Percentiles rank a stretch among this genome's conserved stretches.
Evolutionary conservation across 2,113 vertebrate species (phyloP).

Genomic region (Sterrhoptilus dennistouni): DNA sequence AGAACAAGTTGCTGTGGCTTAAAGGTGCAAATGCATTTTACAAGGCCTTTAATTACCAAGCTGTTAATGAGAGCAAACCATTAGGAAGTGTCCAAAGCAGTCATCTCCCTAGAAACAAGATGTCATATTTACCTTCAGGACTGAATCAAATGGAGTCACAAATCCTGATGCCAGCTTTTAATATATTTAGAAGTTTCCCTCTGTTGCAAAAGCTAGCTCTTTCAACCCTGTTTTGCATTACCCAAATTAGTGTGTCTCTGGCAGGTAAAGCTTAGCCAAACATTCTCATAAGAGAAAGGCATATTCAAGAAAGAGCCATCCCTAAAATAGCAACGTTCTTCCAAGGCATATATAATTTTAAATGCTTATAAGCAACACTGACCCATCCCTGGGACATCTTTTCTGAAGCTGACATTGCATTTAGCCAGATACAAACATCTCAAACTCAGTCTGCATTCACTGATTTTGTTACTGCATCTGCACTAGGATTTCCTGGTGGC

Average conservation of each 20-base stretch:
- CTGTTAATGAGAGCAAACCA: background rate
- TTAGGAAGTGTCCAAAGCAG: background rate
- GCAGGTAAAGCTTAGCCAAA: background rate
- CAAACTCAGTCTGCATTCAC: background rate
- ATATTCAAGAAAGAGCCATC: background rate
- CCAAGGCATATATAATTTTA: background rate
- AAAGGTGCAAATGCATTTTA: constrained; percentile 26
- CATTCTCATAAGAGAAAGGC: background rate
- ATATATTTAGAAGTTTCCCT: background rate
- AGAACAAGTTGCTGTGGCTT: background rate
- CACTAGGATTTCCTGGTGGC: background rate
- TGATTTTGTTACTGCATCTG: background rate
- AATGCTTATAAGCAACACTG: background rate
- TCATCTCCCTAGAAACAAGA: background rate
- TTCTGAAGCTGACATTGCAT: background rate
- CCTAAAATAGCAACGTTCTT: background rate
- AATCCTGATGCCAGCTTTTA: background rate
- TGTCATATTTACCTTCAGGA: background rate
- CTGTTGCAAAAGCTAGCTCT: background rate
- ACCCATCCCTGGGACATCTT: background rate
- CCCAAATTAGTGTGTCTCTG: background rate
- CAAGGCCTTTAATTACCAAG: constrained; percentile 34
- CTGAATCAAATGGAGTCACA: constrained; percentile 4
- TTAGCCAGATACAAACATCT: background rate
- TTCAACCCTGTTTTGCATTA: constrained; percentile 37